Evolutionary conservation across 2,113 vertebrate species (phyloP), one percentile per base, ranked within the genome.

Genomic region (Chaetops frenatus): DNA sequence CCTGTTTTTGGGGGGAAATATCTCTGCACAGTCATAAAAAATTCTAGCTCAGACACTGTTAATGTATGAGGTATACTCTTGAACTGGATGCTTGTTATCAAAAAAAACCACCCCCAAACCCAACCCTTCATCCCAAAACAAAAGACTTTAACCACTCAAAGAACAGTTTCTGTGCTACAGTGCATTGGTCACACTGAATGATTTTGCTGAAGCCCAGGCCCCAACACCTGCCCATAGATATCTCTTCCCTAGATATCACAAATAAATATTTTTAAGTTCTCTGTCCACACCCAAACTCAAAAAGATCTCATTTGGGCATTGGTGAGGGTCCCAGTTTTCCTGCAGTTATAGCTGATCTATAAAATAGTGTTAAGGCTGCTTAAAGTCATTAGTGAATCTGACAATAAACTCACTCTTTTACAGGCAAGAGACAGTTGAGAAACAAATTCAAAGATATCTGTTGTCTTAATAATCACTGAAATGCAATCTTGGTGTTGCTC

Each of bases 391-490:
- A 85, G 36, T 50, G 62, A 69, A 69, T 58, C 48, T 19, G 47
- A 70, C n/a, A 67, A 74, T 21, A 81, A 96, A 79, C 48, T 82
- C 29, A 1, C 15, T 48, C 70, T 80, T 64, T 81, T 40, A 53
- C 44, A 92, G 47, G 25, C 13, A 71, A 74, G 51, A 86, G 40
- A 69, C 20, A 36, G 28, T 14, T 54, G 36, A 71, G 53, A 72
- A 95, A 76, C 35, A 91, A 83, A 60, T 78, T 84, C 48, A 80
- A 60, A 94, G 65, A 42, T 92, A 86, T 22, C 27, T 81, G 35
- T 90, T 83, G 64, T 88, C 77, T 88, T 86, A 90, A 69, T 56
- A 88, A 90, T 80, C 69, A 74, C 31, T 33, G 38, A 94, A 95
- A 94, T 48, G 57, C 48, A 86, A 91, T 79, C 60, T 48, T n/a